phyloP scores from a whole-genome alignment of 2,888 invertebrate species.

The Leptopterna dolabrata region DNA sequence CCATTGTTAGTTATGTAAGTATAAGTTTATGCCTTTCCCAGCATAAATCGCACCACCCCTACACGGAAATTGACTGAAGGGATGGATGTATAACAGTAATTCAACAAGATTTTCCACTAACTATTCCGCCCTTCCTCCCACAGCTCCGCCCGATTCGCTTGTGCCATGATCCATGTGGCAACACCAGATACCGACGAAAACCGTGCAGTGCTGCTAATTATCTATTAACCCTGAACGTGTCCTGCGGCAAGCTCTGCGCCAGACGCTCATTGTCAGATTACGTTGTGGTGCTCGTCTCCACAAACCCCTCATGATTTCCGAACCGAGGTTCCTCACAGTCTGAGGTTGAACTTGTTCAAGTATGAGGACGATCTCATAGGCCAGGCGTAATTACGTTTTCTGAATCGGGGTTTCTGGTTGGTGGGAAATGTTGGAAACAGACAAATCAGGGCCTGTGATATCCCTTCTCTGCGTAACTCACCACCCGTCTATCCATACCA shows the following conservation, averaged over 20 bases:
- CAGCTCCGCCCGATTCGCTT: not conserved
- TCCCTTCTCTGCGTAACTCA: not conserved
- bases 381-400: not conserved
- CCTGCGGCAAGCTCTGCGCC: constrained; percentile 5
- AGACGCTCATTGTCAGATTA: constrained; percentile 9
- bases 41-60: too few relatives aligned
- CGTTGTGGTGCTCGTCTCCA: not conserved
- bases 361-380: not conserved
- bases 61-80: not conserved
- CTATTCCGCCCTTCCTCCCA: not conserved
- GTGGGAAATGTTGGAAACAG: not conserved
- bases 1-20: too few relatives aligned
- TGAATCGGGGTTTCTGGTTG: not conserved
- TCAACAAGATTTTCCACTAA: not conserved
- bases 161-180: not conserved
- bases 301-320: not conserved
- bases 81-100: not conserved
- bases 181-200: not conserved
- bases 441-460: not conserved
- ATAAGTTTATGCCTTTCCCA: too few relatives aligned
- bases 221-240: constrained; percentile 16
- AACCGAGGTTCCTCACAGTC: not conserved
- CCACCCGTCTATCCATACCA: not conserved
- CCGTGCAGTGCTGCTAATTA: not conserved
- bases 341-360: not conserved